Percentiles rank a stretch among this genome's conserved stretches.
phyloP scores from a whole-genome alignment of 2,113 vertebrate genomes.

The Gorsachius goisagi region DNA sequence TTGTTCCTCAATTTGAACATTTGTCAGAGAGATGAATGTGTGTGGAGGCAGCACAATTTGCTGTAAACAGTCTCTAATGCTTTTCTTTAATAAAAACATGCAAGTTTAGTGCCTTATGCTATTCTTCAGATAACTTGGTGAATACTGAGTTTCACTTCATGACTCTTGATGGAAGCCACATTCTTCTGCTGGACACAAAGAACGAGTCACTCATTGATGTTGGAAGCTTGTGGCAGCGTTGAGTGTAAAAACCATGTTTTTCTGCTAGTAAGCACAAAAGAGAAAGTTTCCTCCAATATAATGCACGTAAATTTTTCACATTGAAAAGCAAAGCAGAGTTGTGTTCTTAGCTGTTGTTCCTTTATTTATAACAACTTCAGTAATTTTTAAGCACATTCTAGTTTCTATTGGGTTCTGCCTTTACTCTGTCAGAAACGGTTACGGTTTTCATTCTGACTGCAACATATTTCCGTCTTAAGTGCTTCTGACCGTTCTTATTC shows the following conservation, averaged over 20 bases:
- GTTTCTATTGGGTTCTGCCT: background rate
- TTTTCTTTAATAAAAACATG: background rate
- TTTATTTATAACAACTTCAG: background rate
- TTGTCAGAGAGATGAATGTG: background rate
- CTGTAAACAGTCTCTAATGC: background rate
- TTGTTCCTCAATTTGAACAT: background rate
- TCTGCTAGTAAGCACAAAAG: background rate
- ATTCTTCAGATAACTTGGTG: background rate
- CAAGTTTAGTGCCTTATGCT: background rate
- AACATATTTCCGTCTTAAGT: background rate
- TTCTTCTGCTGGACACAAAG: background rate
- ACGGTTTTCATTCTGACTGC: background rate
- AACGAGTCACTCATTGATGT: background rate
- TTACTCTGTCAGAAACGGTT: background rate
- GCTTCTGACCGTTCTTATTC: background rate
- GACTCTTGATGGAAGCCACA: background rate
- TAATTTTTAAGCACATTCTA: background rate
- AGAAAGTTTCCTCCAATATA: background rate
- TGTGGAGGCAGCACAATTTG: background rate
- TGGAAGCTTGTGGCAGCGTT: background rate
- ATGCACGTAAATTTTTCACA: background rate
- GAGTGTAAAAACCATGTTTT: background rate
- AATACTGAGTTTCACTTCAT: background rate
- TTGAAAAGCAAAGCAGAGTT: background rate
- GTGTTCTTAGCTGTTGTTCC: background rate